These are phyloP conservation scores for Pseudachorutes palmiensis DNA, from an alignment of 1,140 invertebrate genomes.

Conservation along the genomic window DNA sequence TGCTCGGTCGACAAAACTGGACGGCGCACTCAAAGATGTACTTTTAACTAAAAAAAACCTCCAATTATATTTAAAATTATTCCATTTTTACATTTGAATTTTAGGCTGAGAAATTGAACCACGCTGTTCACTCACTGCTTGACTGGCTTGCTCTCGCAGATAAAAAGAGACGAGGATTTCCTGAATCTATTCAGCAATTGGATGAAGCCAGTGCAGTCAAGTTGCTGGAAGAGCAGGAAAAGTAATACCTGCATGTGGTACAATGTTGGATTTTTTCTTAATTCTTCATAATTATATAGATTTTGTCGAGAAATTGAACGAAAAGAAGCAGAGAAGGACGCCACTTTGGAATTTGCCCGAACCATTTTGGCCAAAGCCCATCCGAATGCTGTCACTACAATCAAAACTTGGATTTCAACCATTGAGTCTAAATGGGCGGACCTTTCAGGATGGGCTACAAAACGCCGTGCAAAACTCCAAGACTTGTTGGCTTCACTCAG, in stretches of 20 bases:
- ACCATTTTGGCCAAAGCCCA: constrained; percentile 82
- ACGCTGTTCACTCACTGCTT: constrained; percentile 81
- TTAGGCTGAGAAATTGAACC: constrained; percentile 83
- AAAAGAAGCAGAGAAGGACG: constrained; percentile 78
- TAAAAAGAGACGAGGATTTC: constrained; percentile 72
- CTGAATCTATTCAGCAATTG: constrained; percentile 69
- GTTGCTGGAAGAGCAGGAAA: constrained; percentile 75
- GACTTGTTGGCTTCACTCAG: constrained; percentile 54
- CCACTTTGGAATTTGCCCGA: constrained; percentile 78
- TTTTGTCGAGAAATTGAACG: constrained; percentile 75
- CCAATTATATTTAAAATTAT: background rate
- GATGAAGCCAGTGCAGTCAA: constrained; percentile 78
- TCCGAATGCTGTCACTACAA: constrained; percentile 86
- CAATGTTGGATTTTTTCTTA: constrained; percentile 1
- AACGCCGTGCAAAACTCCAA: constrained; percentile 69
- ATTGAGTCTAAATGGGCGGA: constrained; percentile 93
- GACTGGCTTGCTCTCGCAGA: constrained; percentile 95
- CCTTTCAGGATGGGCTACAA: constrained; percentile 65
- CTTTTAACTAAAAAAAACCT: background rate
- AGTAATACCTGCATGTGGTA: too few species aligned
- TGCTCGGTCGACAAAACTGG: constrained; percentile 65
- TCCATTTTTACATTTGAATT: constrained; percentile 13
- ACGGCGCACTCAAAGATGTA: constrained; percentile 65
- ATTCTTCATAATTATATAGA: constrained; percentile 29
- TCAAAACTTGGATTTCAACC: constrained; percentile 96